phyloP scores from a whole-genome alignment of 2,113 vertebrate genomes.

The Lichenostomus cassidix region DNA sequence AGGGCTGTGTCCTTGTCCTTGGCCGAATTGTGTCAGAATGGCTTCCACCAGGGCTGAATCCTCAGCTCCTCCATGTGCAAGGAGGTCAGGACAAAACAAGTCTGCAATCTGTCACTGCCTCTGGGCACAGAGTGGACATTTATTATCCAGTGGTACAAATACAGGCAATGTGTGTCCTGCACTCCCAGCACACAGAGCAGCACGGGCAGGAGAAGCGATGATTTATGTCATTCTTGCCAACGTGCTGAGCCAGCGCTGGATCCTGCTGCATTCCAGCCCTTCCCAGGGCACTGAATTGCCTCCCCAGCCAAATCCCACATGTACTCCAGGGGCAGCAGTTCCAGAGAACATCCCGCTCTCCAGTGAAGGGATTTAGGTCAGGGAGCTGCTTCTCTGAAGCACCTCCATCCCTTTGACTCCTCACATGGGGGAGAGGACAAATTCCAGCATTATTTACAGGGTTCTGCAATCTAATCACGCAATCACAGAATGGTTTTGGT shows the following conservation, averaged over 20 bases:
- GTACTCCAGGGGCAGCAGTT: not conserved
- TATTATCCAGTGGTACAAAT: not conserved
- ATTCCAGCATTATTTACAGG: not conserved
- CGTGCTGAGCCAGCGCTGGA: not conserved
- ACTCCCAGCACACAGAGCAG: not conserved
- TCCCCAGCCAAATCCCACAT: not conserved
- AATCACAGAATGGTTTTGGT: not conserved
- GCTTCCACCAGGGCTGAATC: not conserved
- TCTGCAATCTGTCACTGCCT: not conserved
- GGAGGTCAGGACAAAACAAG: not conserved
- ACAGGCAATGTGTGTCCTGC: accelerated
- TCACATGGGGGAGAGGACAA: not conserved
- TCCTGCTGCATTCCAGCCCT: accelerated
- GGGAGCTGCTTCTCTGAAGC: not conserved
- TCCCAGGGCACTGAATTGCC: not conserved
- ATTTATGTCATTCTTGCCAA: not conserved
- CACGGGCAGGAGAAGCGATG: accelerated
- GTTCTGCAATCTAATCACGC: not conserved
- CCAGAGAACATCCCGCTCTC: not conserved
- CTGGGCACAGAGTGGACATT: accelerated
- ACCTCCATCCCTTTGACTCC: not conserved
- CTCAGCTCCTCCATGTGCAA: not conserved
- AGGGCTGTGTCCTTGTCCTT: not conserved
- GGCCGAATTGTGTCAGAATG: not conserved
- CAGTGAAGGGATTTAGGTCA: not conserved